Evolutionary conservation across 2,113 vertebrate species (phyloP).

Genomic region (Salvelinus alpinus): DNA sequence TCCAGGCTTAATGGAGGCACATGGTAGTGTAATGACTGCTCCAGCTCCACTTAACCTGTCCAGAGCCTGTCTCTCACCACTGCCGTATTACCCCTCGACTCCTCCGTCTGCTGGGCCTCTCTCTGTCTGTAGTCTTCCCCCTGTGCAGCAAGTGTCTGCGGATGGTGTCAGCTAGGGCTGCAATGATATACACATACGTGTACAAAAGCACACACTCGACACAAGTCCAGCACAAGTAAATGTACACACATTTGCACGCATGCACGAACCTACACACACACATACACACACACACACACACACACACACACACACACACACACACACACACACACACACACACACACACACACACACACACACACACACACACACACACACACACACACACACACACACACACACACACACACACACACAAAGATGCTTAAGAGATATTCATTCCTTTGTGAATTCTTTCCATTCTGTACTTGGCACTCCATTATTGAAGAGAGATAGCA

Average conservation of each 20-base stretch:
- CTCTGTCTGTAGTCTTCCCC: not conserved
- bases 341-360: slow-evolving; percentile 3
- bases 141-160: too few species aligned
- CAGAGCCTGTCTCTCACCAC: not conserved
- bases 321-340: not conserved
- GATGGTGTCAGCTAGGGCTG: too few species aligned
- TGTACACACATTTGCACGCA: not conserved
- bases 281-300: slow-evolving; percentile 3
- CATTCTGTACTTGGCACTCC: too few species aligned
- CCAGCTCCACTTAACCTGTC: not conserved
- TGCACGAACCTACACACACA: slow-evolving; percentile 15
- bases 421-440: too few species aligned
- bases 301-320: not conserved
- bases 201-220: not conserved
- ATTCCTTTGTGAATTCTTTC: too few species aligned
- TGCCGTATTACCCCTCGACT: not conserved
- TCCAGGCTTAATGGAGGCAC: too few species aligned
- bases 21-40: too few species aligned
- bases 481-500: too few species aligned
- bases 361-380: slow-evolving; percentile 5
- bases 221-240: not conserved
- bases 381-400: not conserved
- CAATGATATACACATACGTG: not conserved
- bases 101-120: not conserved
- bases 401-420: too few species aligned